phyloP scores from a whole-genome alignment of 2,113 vertebrate species.

The Puma concolor region DNA sequence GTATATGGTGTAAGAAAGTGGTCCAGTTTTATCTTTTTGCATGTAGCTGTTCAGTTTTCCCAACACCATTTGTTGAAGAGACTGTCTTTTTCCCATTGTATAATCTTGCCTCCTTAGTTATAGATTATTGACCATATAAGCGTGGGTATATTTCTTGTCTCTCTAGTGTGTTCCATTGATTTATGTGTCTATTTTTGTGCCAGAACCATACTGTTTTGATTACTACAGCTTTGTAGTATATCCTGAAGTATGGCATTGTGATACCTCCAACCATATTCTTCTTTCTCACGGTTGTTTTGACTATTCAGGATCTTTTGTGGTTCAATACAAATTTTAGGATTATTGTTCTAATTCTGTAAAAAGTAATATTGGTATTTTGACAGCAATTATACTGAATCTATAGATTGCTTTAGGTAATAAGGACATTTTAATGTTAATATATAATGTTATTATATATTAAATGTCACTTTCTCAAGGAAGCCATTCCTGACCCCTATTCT shows the following conservation, averaged over 20 bases:
- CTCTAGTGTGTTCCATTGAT: neutral
- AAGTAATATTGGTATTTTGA: neutral
- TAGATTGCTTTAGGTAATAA: neutral
- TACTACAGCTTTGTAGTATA: neutral
- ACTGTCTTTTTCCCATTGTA: neutral
- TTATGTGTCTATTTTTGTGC: neutral
- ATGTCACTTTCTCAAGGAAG: slow-evolving; percentile 13
- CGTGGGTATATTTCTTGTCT: neutral
- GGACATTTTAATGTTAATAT: neutral
- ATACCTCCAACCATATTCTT: neutral
- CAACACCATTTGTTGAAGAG: neutral
- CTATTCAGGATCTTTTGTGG: neutral
- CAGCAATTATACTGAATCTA: neutral
- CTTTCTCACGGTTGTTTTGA: neutral
- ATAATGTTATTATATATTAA: neutral
- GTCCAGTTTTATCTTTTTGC: neutral
- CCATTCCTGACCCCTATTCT: neutral
- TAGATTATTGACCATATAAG: neutral
- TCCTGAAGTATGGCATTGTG: neutral
- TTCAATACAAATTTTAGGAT: neutral
- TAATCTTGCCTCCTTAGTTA: neutral
- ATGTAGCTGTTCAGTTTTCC: neutral
- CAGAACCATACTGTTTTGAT: neutral
- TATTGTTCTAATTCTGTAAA: neutral
- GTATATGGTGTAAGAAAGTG: neutral